Evolutionary conservation across 2,888 invertebrate species (phyloP), one percentile per base, ranked within the genome.

Genomic region (Ellobium chinense): DNA sequence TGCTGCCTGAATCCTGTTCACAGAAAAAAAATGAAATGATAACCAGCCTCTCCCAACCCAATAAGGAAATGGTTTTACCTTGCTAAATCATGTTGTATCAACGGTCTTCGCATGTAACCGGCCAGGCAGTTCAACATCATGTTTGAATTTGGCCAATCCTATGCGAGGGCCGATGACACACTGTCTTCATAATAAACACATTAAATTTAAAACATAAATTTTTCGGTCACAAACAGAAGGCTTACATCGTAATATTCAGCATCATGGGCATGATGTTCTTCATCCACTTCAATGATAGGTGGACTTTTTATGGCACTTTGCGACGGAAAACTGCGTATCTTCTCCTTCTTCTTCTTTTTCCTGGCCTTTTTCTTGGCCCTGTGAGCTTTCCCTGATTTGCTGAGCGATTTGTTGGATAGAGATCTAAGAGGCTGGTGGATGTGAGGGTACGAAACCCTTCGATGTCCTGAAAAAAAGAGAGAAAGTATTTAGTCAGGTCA

Each of bases 341-440:
- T 85, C 54, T 87, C 85, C 80, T 87, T 87, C 72, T 86, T 88
- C 80, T 87, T 88, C 78, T 87, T 87, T 78, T 88, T 88, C 80
- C 85, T 85, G 60, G 83, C 84, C 46, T 85, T 85, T 66, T 85
- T 85, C 60, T 78, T 72, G 18, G 27, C 37, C 54, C 69, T 73
- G 62, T 77, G 69, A 12, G 39, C 66, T 68, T 70, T 66, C 9
- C 34, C 75, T 34, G 60, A 56, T 46, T 73, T 80, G 70, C 60
- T 75, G 69, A 86, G 81, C 0, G 88, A 88, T 24, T 86, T 86
- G 79, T 83, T 89, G 68, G 87, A 87, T 39, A 91, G 82, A 1
- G 90, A 87, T 65, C 88, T 85, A 56, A 91, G 83, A 5, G 90
- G 90, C 69, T 89, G 89, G 70, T 91, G 91, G 60, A 87, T 88